Evolutionary conservation across 2,888 invertebrate species (phyloP).

Genomic region (Tenthredo scrophulariae): DNA sequence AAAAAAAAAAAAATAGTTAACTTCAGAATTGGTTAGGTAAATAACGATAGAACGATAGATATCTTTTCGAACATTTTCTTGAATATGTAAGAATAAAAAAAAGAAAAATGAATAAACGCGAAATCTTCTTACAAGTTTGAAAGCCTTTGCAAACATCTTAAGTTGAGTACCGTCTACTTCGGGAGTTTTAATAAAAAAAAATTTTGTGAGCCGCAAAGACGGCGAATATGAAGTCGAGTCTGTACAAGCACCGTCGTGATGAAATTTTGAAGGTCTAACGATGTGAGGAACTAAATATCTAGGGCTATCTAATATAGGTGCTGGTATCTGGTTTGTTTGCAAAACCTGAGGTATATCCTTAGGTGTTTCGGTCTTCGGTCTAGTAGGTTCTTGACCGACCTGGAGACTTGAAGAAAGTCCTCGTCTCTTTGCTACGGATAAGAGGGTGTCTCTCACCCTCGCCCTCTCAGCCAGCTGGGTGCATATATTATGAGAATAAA

Average conservation of each 20-base stretch:
- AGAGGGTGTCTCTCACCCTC: constrained; percentile 36
- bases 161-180: neutral
- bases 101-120: neutral
- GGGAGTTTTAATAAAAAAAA: neutral
- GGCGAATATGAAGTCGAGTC: neutral
- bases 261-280: neutral
- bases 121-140: neutral
- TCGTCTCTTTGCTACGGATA: constrained; percentile 7
- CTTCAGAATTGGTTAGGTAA: neutral
- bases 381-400: constrained; percentile 53
- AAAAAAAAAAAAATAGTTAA: neutral
- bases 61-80: too few relatives aligned
- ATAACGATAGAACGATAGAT: neutral
- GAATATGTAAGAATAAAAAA: neutral
- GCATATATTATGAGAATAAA: constrained; percentile 29
- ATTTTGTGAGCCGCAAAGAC: neutral
- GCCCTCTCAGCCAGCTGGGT: neutral
- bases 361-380: constrained; percentile 43
- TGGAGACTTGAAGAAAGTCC: constrained; percentile 41
- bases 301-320: neutral
- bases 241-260: neutral
- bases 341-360: constrained; percentile 48
- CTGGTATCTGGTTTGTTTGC: constrained; percentile 9
- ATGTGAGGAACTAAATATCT: constrained; percentile 6
- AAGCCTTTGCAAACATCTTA: neutral